Evolutionary conservation across 2,797 vertebrate species (phyloP).

Genomic region (Phataginus tricuspis): DNA sequence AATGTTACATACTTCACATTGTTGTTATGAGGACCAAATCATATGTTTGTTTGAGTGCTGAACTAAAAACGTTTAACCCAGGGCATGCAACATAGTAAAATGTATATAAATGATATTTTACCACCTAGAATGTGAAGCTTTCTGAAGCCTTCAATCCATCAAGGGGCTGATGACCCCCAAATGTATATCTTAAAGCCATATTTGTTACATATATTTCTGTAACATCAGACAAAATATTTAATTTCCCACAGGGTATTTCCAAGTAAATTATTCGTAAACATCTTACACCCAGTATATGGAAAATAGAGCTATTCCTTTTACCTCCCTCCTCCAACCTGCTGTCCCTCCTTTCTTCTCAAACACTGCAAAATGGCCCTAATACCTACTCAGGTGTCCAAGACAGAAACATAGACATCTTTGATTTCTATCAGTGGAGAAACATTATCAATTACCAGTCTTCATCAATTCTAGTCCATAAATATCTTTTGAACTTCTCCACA

Average conservation of each 20-base stretch:
- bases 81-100: neutral
- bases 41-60: neutral
- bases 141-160: neutral
- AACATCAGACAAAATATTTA: neutral
- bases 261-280: neutral
- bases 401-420: neutral
- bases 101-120: neutral
- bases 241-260: neutral
- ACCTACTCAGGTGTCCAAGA: neutral
- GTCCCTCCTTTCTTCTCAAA: neutral
- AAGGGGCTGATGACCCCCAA: neutral
- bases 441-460: neutral
- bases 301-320: neutral
- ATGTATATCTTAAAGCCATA: neutral
- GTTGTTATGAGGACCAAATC: neutral
- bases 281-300: neutral
- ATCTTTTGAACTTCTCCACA: neutral
- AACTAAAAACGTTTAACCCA: neutral
- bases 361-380: neutral
- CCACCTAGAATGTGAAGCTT: neutral
- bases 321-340: neutral
- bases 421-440: neutral
- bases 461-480: neutral
- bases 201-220: neutral
- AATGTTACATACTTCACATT: neutral